These are phyloP conservation scores for Peromyscus leucopus DNA, from an alignment of 2,113 vertebrate species.

Conservation along the genomic window DNA sequence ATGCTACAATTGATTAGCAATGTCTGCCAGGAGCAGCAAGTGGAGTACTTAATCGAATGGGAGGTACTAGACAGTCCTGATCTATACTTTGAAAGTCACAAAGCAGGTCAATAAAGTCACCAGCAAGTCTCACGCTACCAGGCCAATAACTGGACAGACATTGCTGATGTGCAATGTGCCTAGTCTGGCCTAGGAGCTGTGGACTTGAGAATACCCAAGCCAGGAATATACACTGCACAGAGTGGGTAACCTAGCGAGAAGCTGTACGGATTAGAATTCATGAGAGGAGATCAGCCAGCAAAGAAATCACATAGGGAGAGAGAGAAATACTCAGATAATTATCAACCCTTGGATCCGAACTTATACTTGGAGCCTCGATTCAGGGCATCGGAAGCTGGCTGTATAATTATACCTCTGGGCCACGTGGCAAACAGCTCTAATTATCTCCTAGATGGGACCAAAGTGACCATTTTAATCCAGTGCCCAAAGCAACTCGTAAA, in stretches of 20 bases:
- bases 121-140: background rate
- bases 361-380: background rate
- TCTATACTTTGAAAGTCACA: background rate
- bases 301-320: background rate
- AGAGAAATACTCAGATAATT: background rate
- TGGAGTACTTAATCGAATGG: background rate
- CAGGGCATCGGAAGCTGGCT: background rate
- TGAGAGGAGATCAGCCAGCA: background rate
- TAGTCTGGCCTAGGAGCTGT: background rate
- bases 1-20: background rate
- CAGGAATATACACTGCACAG: rapidly evolving
- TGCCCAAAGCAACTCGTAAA: conserved; percentile 47
- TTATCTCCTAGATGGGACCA: conserved; percentile 16
- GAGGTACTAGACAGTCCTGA: background rate
- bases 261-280: rapidly evolving
- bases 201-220: rapidly evolving
- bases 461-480: conserved; percentile 40
- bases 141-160: background rate
- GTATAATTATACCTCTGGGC: background rate
- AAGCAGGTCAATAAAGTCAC: background rate
- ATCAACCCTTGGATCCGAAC: background rate
- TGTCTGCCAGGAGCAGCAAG: background rate
- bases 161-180: rapidly evolving
- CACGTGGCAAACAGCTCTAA: background rate
- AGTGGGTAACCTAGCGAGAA: rapidly evolving